These are phyloP conservation scores for Nudaria mundana DNA, from an alignment of 2,888 invertebrate genomes.

Conservation along the genomic window DNA sequence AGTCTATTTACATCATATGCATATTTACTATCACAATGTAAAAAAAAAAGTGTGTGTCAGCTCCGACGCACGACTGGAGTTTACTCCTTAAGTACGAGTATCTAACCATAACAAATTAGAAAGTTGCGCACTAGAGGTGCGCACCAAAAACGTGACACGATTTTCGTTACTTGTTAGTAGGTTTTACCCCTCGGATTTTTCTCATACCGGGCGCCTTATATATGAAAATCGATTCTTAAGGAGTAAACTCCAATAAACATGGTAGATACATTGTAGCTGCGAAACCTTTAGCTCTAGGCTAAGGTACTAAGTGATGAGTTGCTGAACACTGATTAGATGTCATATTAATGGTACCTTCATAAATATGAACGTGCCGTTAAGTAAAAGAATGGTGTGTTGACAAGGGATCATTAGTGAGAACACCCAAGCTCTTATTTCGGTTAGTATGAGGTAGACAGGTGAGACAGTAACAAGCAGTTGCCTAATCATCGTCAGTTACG, in stretches of 20 bases:
- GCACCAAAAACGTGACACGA: too few relatives aligned
- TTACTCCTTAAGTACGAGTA: too few relatives aligned
- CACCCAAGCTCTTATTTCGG: slow-evolving; percentile 40
- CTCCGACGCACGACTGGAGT: too few relatives aligned
- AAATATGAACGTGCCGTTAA: slow-evolving; percentile 21
- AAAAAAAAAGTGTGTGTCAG: too few relatives aligned
- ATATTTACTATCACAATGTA: slow-evolving; percentile 59
- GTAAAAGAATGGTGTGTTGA: slow-evolving; percentile 23
- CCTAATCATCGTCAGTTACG: slow-evolving; percentile 65
- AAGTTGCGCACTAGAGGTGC: too few relatives aligned
- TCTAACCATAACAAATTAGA: too few relatives aligned
- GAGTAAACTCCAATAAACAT: too few relatives aligned
- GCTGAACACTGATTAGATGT: slow-evolving; percentile 18
- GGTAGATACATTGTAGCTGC: slow-evolving; percentile 42
- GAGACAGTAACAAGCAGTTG: slow-evolving; percentile 76
- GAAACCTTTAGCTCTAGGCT: slow-evolving; percentile 31
- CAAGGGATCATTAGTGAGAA: slow-evolving; percentile 68
- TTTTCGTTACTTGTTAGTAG: too few relatives aligned
- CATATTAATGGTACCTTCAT: too few relatives aligned
- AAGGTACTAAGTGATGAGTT: slow-evolving; percentile 47
- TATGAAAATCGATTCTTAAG: too few relatives aligned
- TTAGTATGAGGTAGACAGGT: slow-evolving; percentile 53
- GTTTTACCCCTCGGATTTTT: too few relatives aligned
- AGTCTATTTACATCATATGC: slow-evolving; percentile 73
- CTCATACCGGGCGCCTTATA: too few relatives aligned